Evolutionary conservation across 2,113 vertebrate species (phyloP).

Genomic region (Xenopus tropicalis): UCB_Xtro_10.0 CM004451.2:82430001-82430500

Average conservation of each 20-base stretch:
- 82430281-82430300: conserved; percentile 94
- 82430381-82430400: too few species aligned
- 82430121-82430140: conserved; percentile 87
- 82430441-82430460: too few species aligned
- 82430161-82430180: conserved; percentile 84
- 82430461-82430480: too few species aligned
- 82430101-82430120: conserved; percentile 85
- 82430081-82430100: conserved; percentile 87
- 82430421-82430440: too few species aligned
- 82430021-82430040: conserved; percentile 88
- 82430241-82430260: conserved; percentile 93
- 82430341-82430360: conserved; percentile 90
- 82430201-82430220: conserved; percentile 66
- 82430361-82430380: too few species aligned
- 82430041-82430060: conserved; percentile 84
- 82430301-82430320: conserved; percentile 90
- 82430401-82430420: too few species aligned
- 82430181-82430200: conserved; percentile 91
- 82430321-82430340: conserved; percentile 94
- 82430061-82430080: conserved; percentile 95
- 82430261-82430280: conserved; percentile 89
- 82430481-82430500: too few species aligned
- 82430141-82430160: conserved; percentile 93
- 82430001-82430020: conserved; percentile 76
- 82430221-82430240: conserved; percentile 74